Conservation (phyloP, 1,140 invertebrate species). For the Eumaeus atala region DNA sequence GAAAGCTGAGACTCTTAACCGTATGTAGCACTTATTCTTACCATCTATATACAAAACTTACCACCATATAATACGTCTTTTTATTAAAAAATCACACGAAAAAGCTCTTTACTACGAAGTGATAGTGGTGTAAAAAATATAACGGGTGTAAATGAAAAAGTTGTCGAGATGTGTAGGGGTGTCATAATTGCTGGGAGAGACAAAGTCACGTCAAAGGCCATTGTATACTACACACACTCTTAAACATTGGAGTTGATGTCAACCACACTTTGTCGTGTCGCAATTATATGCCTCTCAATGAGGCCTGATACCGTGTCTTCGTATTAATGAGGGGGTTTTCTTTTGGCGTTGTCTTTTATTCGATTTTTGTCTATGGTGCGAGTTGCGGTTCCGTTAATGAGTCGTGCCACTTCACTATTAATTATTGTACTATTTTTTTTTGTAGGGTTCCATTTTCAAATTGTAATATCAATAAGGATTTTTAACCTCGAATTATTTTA, state of each 20-base stretch:
- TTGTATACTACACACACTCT: conserved; percentile 59
- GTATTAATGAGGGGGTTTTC: conserved; percentile 43
- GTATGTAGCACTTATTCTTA: conserved; percentile 38
- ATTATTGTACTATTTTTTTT: conserved; percentile 3
- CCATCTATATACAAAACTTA: conserved; percentile 23
- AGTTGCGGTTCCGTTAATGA: conserved; percentile 9
- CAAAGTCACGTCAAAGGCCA: conserved; percentile 63
- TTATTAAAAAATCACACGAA: not conserved
- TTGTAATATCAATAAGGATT: too few relatives aligned
- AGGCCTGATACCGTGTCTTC: conserved; percentile 46
- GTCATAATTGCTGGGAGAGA: conserved; percentile 65
- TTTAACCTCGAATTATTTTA: too few relatives aligned
- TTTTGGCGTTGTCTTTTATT: conserved; percentile 12
- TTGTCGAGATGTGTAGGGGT: conserved; percentile 52
- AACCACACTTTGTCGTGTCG: conserved; percentile 49
- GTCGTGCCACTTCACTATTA: conserved; percentile 19
- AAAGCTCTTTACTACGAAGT: not conserved
- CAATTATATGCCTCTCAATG: conserved; percentile 58
- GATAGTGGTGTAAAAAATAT: conserved; percentile 21
- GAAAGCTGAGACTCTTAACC: conserved; percentile 30
- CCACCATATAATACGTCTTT: too few relatives aligned
- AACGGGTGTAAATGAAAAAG: conserved; percentile 22
- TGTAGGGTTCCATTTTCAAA: too few relatives aligned
- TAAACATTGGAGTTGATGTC: conserved; percentile 60
- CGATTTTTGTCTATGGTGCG: conserved; percentile 15